Base-by-base conservation (phyloP, 2,797 vertebrate genomes). In the Lepus oiostolus region DNA sequence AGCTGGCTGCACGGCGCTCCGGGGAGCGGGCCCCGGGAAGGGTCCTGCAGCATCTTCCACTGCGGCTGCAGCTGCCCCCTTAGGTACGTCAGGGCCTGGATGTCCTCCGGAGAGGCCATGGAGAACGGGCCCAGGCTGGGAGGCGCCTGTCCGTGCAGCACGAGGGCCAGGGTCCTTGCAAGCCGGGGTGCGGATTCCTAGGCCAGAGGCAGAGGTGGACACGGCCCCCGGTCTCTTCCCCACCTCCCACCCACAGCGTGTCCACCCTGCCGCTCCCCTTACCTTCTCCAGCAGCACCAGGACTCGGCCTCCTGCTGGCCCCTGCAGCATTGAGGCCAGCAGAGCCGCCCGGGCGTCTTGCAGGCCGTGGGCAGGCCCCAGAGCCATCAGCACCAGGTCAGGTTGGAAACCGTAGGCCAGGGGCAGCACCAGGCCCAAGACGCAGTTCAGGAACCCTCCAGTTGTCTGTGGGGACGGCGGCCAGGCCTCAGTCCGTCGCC, bases 391-490 rank as follows among this genome's bases (percentile, higher is more conserved):
- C 85, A 96, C 98, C 92, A 99, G 50, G 32, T 98, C 90, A 2
- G 98, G 98, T 70, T 96, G 98, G 7, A 98, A 98, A 93, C 98
- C 97, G 10, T 98, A 99, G 52, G 98, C 98, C 89, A 98, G 60
- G 74, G 98, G 98, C 97, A 99, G 98, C 96, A 99, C 97, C 68
- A 98, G 95, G 94, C 98, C 98, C 93, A 98, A 95, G n/a, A 97
- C 17, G 21, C 97, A 97, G 95, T 84, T 96, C 95, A 98, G 97
- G 95, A 98, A 98, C 52, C 97, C 97, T 80, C 97, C 98, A 30
- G 95, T 88, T 16, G 90, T 98, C 98, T 98, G 96, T 52, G 85
- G 96, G n/a, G 50, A 94, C 30, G 81, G 35, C 7, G 60, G 58
- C 38, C 19, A 32, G 32, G 67, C 67, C 8, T 42, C 80, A 80